phyloP scores from a whole-genome alignment of 2,888 invertebrate species.

The Proisotoma minuta region DNA sequence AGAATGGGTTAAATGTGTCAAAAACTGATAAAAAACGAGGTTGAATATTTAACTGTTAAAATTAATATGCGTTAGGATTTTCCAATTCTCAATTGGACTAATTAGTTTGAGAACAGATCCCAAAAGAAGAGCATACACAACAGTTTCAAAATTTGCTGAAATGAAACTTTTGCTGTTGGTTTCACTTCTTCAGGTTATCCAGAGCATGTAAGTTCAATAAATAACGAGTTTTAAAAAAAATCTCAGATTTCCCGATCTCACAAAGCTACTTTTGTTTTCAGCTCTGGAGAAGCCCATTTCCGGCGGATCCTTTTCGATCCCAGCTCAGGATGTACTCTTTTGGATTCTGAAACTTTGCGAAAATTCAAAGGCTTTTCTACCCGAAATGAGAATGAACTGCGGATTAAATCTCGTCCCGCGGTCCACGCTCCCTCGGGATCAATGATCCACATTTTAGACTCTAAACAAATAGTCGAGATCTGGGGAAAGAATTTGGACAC shows the following conservation, averaged over 20 bases:
- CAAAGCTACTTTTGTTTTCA: constrained; percentile 13
- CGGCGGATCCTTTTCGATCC: not conserved
- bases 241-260: not conserved
- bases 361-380: constrained; percentile 3
- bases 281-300: not conserved
- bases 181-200: no score
- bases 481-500: not conserved
- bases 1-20: no score
- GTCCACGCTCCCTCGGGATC: not conserved
- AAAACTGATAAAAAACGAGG: no score
- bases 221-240: not conserved
- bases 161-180: no score
- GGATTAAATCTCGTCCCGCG: not conserved
- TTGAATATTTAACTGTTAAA: no score
- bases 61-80: no score
- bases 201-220: no score
- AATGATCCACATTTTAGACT: not conserved
- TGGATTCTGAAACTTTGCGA: not conserved
- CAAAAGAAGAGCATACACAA: no score
- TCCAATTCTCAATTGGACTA: no score
- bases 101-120: no score
- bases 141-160: no score
- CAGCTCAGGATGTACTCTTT: not conserved
- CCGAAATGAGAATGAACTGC: not conserved
- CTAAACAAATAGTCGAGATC: constrained; percentile 1